Percentiles rank a stretch among this genome's conserved stretches.
Conservation (phyloP, 2,797 vertebrate genomes). For the Lithobates sylvaticus region DNA sequence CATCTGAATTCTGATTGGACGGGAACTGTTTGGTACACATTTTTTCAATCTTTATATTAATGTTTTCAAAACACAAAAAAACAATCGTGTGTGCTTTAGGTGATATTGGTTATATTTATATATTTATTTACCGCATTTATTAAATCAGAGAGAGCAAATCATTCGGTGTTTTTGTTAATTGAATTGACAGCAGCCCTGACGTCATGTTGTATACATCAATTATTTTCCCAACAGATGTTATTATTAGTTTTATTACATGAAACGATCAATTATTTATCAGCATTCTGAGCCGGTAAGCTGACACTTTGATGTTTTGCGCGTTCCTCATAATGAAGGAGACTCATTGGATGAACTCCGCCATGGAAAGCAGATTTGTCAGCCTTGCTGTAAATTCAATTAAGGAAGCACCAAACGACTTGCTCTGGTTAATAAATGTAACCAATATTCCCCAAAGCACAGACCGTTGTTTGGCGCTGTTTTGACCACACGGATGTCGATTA, state of each 20-base stretch:
- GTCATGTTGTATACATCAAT: too few species aligned
- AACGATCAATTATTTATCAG: not conserved
- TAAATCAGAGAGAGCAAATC: slow-evolving; percentile 20
- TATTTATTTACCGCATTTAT: slow-evolving; percentile 28
- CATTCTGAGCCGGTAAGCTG: not conserved
- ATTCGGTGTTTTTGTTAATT: slow-evolving; percentile 33
- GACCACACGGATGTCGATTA: slow-evolving; percentile 45
- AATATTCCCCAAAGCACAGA: slow-evolving; percentile 41
- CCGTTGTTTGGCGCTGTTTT: slow-evolving; percentile 24
- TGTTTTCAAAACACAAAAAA: slow-evolving; percentile 31
- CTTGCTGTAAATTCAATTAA: slow-evolving; percentile 47
- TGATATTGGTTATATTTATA: slow-evolving; percentile 41
- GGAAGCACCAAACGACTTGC: slow-evolving; percentile 30
- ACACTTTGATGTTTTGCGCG: not conserved
- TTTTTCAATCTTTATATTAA: slow-evolving; percentile 34
- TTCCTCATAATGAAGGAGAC: not conserved
- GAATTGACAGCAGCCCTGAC: slow-evolving; percentile 42
- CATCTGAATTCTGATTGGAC: too few species aligned
- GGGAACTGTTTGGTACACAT: too few species aligned
- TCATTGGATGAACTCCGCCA: not conserved
- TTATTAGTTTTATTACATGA: not conserved
- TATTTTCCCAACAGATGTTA: not conserved
- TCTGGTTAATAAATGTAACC: slow-evolving; percentile 37
- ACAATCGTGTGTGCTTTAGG: slow-evolving; percentile 16
- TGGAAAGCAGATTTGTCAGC: slow-evolving; percentile 26